Evolutionary conservation across 2,888 invertebrate species (phyloP), one percentile per base, ranked within the genome.

Genomic region (Celastrina argiolus): DNA sequence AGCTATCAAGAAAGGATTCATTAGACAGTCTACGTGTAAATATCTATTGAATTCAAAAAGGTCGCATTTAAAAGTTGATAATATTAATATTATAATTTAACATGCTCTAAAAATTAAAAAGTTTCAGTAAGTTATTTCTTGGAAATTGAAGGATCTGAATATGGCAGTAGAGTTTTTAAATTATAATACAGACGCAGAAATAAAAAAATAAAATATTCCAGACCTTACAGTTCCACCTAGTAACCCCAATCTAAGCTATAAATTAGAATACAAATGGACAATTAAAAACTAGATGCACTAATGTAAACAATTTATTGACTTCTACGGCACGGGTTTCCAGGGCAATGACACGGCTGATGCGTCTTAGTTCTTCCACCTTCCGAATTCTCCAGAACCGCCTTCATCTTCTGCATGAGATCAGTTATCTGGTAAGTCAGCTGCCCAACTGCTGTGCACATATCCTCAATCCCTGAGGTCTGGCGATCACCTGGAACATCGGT

Each of bases 271-370:
- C 22, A 26, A 12, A 51, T 51, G 12, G 22, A 26, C 22, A 10
- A 26, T 51, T 22, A 22, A 51, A 51, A 51, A 51, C 51, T 51
- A 51, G 51, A 26, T 14, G 72, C 74, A 67, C 84, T 85, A 58
- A 58, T 28, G 2, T 58, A 58, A 42, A 12, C 34, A 59, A 18
- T 61, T 64, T 18, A 67, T 28, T 28, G 18, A 61, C 56, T 63
- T 16, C 65, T 64, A 34, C 67, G 63, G 36, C 10, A 45, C 10
- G 81, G 79, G 45, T 84, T 84, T 16, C 76, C 75, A n/a, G 84
- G 81, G 68, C 85, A 84, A 65, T 69, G 76, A 72, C 84, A 84
- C 0, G 84, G 81, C 28, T 81, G 78, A 66, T 64, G 22, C 0
- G 74, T 39, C 59, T 73, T 78, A 56, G 69, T 12, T 75, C 69